phyloP scores from a whole-genome alignment of 2,888 invertebrate genomes.

The Neoaliturus tenellus region DNA sequence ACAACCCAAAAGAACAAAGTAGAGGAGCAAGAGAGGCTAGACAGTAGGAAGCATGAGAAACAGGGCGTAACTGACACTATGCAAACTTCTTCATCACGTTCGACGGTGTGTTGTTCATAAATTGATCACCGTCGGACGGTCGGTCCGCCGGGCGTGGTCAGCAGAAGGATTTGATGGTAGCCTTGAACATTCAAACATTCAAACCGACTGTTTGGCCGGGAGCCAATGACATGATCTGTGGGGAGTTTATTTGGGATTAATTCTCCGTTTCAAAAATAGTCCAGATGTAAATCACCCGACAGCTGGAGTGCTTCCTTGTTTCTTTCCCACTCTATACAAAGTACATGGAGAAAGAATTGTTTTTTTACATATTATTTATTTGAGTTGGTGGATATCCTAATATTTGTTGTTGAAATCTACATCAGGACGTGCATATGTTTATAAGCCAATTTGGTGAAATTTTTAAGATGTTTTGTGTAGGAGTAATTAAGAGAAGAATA shows the following conservation, averaged over 20 bases:
- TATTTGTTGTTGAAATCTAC: too few species aligned
- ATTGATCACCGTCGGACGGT: background rate
- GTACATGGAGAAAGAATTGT: too few species aligned
- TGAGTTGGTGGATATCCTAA: too few species aligned
- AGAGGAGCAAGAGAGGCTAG: background rate
- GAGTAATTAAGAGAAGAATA: too few species aligned
- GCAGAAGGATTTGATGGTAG: background rate
- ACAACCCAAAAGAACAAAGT: too few species aligned
- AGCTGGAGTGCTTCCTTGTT: background rate
- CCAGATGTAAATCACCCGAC: background rate
- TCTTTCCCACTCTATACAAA: too few species aligned
- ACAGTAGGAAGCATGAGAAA: background rate
- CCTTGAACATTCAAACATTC: constrained; percentile 1
- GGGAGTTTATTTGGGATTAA: background rate
- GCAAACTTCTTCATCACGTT: background rate
- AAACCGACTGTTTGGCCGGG: too few species aligned
- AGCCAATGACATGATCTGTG: background rate
- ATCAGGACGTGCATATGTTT: too few species aligned
- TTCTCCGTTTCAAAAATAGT: background rate
- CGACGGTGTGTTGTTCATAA: too few species aligned
- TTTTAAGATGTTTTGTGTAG: too few species aligned
- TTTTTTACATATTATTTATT: too few species aligned
- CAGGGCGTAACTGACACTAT: background rate
- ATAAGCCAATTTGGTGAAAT: too few species aligned
- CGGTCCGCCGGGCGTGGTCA: background rate